Evolutionary conservation across 2,888 invertebrate genomes (phyloP), one percentile per base, ranked within the genome.

Genomic region (Dryococelus australis): DNA sequence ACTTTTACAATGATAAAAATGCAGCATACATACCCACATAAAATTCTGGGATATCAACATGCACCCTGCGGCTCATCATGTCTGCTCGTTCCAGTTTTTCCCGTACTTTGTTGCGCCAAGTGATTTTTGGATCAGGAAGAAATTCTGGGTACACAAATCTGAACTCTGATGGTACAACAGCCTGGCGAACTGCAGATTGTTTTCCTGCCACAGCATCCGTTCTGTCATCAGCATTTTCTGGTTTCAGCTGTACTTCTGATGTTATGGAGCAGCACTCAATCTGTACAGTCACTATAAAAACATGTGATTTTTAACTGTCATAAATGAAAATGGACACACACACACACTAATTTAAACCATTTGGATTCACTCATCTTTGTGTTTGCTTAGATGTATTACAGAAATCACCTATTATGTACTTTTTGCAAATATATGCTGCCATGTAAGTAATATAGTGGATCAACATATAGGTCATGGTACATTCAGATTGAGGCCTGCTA

Each of bases 41-140:
- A 94, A 99, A 99, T 92, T 99, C 99, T 0, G 99, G 99, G 89
- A 99, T 96, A 91, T 97, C 96, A 89, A 99, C 94, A 89, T 96
- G 94, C 86, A 93, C 93, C 90, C 99, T 94, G 88, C 99, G 94
- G 88, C 95, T 95, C 51, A 99, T 91, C 99, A 99, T 99, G 92
- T 99, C 99, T 88, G 94, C 93, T 88, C 99, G 94, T 91, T 99
- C 99, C 26, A 99, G 92, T 91, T 96, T 97, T 92, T 99, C 99
- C 87, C 96, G 93, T 0, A 98, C 92, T 16, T 93, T 91, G 92
- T 99, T 98, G 88, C 99, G 94, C 93, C 95, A 96, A 91, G 95
- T 93, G 0, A 95, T 93, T 90, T 96, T 95, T 0, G 98, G 97
- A 92, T 97, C 96, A 0, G 99, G 99, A 86, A 99, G 93, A 93